Percentiles rank a stretch among this genome's conserved stretches.
phyloP scores from a whole-genome alignment of 2,888 invertebrate species.

The Antheraea assamensis region DNA sequence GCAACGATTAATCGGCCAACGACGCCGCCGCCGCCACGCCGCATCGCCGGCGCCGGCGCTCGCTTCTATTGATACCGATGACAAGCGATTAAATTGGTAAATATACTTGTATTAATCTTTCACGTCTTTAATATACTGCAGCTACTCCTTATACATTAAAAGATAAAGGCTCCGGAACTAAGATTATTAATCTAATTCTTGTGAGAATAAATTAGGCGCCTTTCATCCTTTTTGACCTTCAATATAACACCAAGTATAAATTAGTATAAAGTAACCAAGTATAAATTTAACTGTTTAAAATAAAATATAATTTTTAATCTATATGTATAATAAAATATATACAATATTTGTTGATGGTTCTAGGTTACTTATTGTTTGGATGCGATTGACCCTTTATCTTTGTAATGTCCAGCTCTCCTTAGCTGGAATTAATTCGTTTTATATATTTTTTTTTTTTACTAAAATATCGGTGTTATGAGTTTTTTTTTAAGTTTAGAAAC shows the following conservation, averaged over 20 bases:
- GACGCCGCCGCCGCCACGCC: constrained; percentile 15
- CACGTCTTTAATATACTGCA: constrained; percentile 16
- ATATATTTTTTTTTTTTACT: no score
- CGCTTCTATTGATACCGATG: constrained; percentile 25
- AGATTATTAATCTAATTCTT: neutral
- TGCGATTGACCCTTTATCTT: no score
- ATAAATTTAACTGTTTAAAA: neutral
- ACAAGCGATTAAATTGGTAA: constrained; percentile 23
- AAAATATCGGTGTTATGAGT: no score
- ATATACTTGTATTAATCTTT: constrained; percentile 20
- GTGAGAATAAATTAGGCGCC: neutral
- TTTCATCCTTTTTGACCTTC: neutral
- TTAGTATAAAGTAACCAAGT: neutral
- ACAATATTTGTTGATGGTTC: no score
- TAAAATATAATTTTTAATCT: no score
- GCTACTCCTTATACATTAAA: neutral
- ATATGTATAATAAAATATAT: no score
- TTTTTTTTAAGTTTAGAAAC: no score
- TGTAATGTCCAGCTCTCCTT: no score
- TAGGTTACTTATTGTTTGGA: no score
- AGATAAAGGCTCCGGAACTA: neutral
- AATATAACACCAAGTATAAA: neutral
- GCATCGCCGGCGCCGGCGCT: constrained; percentile 23
- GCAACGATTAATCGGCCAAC: constrained; percentile 33
- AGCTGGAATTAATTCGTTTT: no score